Percentiles rank a stretch among this genome's conserved stretches.
Evolutionary conservation across 2,797 vertebrate species (phyloP).

Genomic region (Chaunax sp.): DNA sequence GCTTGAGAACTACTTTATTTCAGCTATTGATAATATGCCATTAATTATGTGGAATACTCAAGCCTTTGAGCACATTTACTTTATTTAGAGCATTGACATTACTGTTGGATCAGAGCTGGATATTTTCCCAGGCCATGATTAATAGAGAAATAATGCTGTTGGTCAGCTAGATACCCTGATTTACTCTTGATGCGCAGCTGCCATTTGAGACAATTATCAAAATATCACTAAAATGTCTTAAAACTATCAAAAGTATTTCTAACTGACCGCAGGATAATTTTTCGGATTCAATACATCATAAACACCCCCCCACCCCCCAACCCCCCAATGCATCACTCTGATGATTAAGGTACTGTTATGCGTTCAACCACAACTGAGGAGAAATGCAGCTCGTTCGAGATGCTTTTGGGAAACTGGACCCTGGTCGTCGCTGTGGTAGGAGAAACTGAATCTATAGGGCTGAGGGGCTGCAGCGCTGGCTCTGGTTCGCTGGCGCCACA

Average conservation of each 20-base stretch:
- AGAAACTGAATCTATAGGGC: conserved; percentile 77
- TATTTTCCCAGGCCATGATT: conserved; percentile 44
- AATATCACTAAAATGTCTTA: conserved; percentile 27
- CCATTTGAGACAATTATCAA: neutral
- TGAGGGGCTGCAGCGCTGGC: conserved; percentile 81
- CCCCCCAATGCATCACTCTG: conserved; percentile 10
- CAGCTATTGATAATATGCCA: conserved; percentile 55
- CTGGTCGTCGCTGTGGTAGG: conserved; percentile 70
- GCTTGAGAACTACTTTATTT: conserved; percentile 53
- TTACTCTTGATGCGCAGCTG: conserved; percentile 29
- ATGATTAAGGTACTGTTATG: conserved; percentile 31
- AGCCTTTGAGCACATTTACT: conserved; percentile 57
- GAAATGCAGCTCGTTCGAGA: conserved; percentile 59
- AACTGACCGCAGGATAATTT: conserved; percentile 28
- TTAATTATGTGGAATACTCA: conserved; percentile 52
- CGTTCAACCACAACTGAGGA: conserved; percentile 39
- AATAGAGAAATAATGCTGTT: conserved; percentile 40
- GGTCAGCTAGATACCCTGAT: conserved; percentile 31
- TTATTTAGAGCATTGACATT: conserved; percentile 59
- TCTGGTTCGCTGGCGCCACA: conserved; percentile 87
- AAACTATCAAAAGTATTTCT: conserved; percentile 20
- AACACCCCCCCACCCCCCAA: conserved; percentile 27
- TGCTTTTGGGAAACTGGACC: conserved; percentile 73
- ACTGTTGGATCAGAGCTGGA: conserved; percentile 43
- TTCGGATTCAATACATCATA: conserved; percentile 21